Conservation (phyloP, 2,113 vertebrate genomes). For the Coracopsis vasa region DNA sequence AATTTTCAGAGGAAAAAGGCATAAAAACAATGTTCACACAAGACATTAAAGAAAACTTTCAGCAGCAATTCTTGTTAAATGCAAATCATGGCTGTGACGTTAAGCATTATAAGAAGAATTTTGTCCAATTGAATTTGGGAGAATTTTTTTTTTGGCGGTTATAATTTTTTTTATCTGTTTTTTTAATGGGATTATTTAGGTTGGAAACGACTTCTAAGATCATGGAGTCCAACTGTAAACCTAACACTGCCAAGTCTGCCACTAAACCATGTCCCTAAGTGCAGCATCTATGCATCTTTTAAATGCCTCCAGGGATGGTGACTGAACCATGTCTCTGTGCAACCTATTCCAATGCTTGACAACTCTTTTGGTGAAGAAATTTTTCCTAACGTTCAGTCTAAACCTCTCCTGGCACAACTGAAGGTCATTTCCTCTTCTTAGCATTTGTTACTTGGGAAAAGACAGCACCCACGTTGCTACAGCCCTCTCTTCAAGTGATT, state of each 20-base stretch:
- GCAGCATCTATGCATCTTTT: not conserved
- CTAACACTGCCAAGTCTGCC: not conserved
- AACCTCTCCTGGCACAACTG: not conserved
- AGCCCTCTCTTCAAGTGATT: not conserved
- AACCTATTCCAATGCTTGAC: not conserved
- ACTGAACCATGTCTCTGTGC: rapidly evolving
- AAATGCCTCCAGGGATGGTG: not conserved
- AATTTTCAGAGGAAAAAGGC: not conserved
- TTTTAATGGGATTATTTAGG: not conserved
- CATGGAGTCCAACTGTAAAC: not conserved
- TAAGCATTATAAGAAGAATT: not conserved
- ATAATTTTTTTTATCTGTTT: too few relatives aligned
- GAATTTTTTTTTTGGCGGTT: not conserved
- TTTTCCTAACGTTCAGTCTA: not conserved
- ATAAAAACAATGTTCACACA: not conserved
- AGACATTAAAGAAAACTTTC: not conserved
- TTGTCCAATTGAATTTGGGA: not conserved
- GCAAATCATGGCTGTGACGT: not conserved
- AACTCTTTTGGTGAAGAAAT: rapidly evolving
- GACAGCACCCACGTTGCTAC: not conserved
- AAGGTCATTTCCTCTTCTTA: not conserved
- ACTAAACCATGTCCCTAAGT: not conserved
- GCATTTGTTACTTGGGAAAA: not conserved
- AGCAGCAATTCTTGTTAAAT: not conserved
- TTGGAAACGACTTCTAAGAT: not conserved